Evolutionary conservation across 2,888 invertebrate species (phyloP).

Genomic region (Tupiocoris notatus): DNA sequence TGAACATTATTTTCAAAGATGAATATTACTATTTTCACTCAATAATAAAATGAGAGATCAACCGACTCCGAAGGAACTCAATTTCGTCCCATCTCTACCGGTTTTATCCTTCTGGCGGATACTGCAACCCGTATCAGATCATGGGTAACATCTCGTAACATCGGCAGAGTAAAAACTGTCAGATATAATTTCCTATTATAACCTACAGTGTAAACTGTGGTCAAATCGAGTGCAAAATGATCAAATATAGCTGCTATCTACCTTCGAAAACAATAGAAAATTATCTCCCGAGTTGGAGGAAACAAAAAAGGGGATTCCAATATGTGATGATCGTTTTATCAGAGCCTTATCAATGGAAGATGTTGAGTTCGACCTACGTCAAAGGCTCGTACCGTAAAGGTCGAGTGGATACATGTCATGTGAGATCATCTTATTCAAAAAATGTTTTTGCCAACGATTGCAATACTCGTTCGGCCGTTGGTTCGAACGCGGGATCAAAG

Average conservation of each 20-base stretch:
- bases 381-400: neutral
- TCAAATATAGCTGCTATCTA: neutral
- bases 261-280: neutral
- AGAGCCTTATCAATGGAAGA: neutral
- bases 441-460: too few relatives aligned
- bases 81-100: too few relatives aligned
- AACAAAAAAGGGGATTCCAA: neutral
- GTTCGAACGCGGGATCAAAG: too few relatives aligned
- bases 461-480: too few relatives aligned
- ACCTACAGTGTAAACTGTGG: neutral
- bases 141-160: neutral
- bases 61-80: too few relatives aligned
- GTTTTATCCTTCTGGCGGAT: too few relatives aligned
- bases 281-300: neutral
- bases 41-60: too few relatives aligned
- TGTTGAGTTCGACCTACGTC: neutral
- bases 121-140: neutral
- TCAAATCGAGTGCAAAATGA: neutral
- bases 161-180: neutral
- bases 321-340: neutral
- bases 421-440: neutral
- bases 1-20: too few relatives aligned
- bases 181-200: neutral
- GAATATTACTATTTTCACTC: too few relatives aligned
- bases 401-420: neutral